These are phyloP conservation scores for Bufotes viridis DNA, from an alignment of 2,797 vertebrate genomes.

Conservation along the genomic window DNA sequence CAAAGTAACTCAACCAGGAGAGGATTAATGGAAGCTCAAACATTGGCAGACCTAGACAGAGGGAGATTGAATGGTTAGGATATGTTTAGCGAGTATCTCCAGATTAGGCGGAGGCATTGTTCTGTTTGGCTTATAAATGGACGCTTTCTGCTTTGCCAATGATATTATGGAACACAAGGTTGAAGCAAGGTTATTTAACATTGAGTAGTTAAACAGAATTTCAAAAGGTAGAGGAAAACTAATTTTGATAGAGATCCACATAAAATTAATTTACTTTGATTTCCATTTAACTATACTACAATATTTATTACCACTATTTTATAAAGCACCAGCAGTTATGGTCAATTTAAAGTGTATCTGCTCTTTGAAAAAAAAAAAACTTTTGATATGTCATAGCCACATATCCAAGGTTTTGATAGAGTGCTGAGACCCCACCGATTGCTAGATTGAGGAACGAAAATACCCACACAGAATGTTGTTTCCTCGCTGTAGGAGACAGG, in stretches of 20 bases:
- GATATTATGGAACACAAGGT: slow-evolving; percentile 13
- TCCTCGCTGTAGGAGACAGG: too few relatives aligned
- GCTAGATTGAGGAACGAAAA: too few relatives aligned
- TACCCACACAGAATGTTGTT: too few relatives aligned
- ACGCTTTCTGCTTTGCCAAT: slow-evolving; percentile 4
- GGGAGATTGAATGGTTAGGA: slow-evolving; percentile 14
- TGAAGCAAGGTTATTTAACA: slow-evolving; percentile 28
- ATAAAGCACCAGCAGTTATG: too few relatives aligned
- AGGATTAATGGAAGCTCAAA: slow-evolving; percentile 38
- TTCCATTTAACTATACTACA: neutral
- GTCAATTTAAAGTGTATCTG: too few relatives aligned
- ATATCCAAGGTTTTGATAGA: too few relatives aligned
- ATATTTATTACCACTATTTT: neutral
- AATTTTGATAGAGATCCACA: neutral
- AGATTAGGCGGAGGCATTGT: slow-evolving; percentile 24
- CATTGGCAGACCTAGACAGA: slow-evolving; percentile 9
- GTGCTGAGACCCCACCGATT: too few relatives aligned
- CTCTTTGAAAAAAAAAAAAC: too few relatives aligned
- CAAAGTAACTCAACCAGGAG: slow-evolving; percentile 32
- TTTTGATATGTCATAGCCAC: too few relatives aligned
- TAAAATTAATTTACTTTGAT: neutral
- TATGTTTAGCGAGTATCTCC: slow-evolving; percentile 16
- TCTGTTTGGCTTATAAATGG: neutral
- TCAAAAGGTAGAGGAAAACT: neutral
- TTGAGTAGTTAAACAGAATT: neutral